phyloP scores from a whole-genome alignment of 2,797 vertebrate species.

The Crypturellus tataupa region DNA sequence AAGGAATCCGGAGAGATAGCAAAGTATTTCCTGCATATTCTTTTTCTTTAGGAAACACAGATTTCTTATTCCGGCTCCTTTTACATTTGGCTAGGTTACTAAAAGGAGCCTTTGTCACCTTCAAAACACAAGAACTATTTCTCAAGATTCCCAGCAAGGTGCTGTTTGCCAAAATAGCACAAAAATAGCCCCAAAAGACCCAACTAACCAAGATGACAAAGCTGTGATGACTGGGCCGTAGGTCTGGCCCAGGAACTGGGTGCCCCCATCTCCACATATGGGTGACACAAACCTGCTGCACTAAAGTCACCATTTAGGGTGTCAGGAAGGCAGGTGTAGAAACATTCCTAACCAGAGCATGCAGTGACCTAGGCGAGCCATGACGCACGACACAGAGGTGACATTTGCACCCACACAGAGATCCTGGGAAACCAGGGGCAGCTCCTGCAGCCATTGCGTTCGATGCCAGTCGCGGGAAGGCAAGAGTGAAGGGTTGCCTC shows the following conservation, averaged over 20 bases:
- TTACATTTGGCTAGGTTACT: neutral
- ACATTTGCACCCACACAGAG: neutral
- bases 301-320: rapidly evolving
- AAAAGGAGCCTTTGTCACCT: too few relatives aligned
- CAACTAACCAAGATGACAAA: neutral
- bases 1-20: neutral
- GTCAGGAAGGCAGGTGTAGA: rapidly evolving
- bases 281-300: neutral
- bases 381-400: neutral
- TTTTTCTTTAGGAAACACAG: neutral
- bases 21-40: neutral
- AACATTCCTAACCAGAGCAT: neutral
- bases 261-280: rapidly evolving
- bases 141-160: neutral
- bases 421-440: neutral
- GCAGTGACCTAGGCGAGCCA: rapidly evolving
- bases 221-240: neutral
- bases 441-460: neutral
- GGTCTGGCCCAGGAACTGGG: neutral
- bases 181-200: neutral
- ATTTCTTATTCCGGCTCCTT: neutral
- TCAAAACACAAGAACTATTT: neutral
- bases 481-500: neutral
- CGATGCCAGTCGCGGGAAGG: neutral
- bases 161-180: neutral